phyloP scores from a whole-genome alignment of 2,888 invertebrate species.

The Caenorhabditis afra region DNA sequence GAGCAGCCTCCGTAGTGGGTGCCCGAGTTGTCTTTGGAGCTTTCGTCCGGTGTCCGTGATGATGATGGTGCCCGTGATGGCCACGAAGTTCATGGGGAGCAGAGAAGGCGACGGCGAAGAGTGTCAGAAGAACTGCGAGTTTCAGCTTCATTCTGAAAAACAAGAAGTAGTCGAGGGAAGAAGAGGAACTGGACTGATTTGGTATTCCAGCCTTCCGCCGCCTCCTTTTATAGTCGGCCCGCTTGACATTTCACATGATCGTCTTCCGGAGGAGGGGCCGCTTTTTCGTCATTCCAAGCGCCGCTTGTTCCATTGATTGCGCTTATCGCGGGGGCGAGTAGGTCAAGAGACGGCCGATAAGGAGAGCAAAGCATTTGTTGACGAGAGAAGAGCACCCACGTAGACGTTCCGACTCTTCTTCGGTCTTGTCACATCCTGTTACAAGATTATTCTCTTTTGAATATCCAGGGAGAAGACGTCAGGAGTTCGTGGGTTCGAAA shows the following conservation, averaged over 20 bases:
- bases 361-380: slow-evolving; percentile 33
- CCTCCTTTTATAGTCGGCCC: slow-evolving; percentile 26
- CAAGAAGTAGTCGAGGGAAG: background rate
- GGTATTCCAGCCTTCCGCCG: slow-evolving; percentile 14
- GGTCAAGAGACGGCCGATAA: slow-evolving; percentile 28
- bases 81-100: slow-evolving; percentile 31
- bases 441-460: no score
- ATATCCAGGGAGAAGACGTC: no score
- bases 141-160: slow-evolving; percentile 46
- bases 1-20: slow-evolving; percentile 13
- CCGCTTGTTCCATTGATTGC: slow-evolving; percentile 29
- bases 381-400: slow-evolving; percentile 42
- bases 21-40: slow-evolving; percentile 27
- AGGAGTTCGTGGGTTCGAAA: background rate
- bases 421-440: no score
- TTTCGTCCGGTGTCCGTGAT: slow-evolving; percentile 41
- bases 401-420: background rate
- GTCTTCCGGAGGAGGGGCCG: slow-evolving; percentile 27
- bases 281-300: slow-evolving; percentile 34
- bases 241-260: slow-evolving; percentile 37
- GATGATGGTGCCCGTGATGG: slow-evolving; percentile 31
- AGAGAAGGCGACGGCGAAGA: slow-evolving; percentile 25
- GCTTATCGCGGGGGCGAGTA: slow-evolving; percentile 8
- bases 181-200: slow-evolving; percentile 10
- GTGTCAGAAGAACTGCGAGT: slow-evolving; percentile 27